These are phyloP conservation scores for Cylloceria caligata DNA, from an alignment of 2,888 invertebrate genomes.

Conservation along the genomic window DNA sequence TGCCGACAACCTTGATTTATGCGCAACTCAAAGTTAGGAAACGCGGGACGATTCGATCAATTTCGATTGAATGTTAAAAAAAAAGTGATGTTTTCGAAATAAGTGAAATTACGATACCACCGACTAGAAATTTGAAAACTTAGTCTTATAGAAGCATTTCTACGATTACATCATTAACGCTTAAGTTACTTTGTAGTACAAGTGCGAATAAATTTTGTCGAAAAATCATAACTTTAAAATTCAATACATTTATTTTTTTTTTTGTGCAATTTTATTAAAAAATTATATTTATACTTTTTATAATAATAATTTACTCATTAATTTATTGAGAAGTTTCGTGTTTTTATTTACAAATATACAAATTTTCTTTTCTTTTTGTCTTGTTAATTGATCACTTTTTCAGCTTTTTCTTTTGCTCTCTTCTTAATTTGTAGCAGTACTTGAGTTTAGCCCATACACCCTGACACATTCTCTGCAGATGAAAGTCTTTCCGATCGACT, in stretches of 20 bases:
- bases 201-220: constrained; percentile 57
- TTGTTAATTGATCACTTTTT: constrained; percentile 40
- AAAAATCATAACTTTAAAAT: constrained; percentile 29
- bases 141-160: constrained; percentile 48
- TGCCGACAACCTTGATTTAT: background rate
- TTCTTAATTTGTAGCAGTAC: constrained; percentile 85
- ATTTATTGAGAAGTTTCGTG: constrained; percentile 26
- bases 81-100: constrained; percentile 22
- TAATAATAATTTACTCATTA: constrained; percentile 52
- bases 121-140: constrained; percentile 16
- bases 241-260: constrained; percentile 17
- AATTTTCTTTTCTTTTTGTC: constrained; percentile 44
- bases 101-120: constrained; percentile 23
- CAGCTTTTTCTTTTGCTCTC: constrained; percentile 69
- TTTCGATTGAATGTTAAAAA: background rate
- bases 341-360: constrained; percentile 70
- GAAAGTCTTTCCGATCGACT: constrained; percentile 86
- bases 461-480: constrained; percentile 92
- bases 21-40: too few species aligned
- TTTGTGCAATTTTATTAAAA: background rate
- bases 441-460: constrained; percentile 94
- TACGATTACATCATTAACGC: constrained; percentile 34
- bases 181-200: constrained; percentile 46
- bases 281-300: constrained; percentile 57
- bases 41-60: constrained; percentile 3